Evolutionary conservation across 2,888 invertebrate species (phyloP).

Genomic region (Erebia palarica): DNA sequence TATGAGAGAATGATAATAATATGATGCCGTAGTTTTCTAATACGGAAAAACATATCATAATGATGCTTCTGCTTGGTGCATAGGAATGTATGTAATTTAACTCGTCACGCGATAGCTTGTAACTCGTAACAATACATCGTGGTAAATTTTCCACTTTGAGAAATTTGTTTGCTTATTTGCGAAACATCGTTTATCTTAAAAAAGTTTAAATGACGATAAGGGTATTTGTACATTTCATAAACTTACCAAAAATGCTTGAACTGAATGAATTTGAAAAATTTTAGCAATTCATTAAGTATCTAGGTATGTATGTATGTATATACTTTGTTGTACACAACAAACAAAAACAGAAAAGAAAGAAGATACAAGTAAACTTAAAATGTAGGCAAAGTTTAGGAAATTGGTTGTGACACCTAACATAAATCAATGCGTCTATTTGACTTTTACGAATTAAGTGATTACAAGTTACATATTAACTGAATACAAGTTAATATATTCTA

Average conservation of each 20-base stretch:
- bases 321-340: too few species aligned
- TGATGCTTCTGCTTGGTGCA: slow-evolving; percentile 40
- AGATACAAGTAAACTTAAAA: too few species aligned
- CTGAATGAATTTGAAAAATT: too few species aligned
- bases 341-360: too few species aligned
- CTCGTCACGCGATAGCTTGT: slow-evolving; percentile 58
- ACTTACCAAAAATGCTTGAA: not conserved
- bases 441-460: too few species aligned
- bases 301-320: too few species aligned
- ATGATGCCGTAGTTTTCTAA: slow-evolving; percentile 56
- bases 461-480: too few species aligned
- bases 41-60: slow-evolving; percentile 49
- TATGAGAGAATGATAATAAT: slow-evolving; percentile 48
- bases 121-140: slow-evolving; percentile 54
- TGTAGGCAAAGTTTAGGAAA: too few species aligned
- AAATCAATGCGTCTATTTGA: too few species aligned
- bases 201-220: slow-evolving; percentile 4
- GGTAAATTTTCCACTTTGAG: slow-evolving; percentile 70
- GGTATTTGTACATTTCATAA: not conserved
- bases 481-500: too few species aligned
- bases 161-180: slow-evolving; percentile 61
- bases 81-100: slow-evolving; percentile 49
- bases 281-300: too few species aligned
- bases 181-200: slow-evolving; percentile 50
- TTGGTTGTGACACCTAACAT: too few species aligned